Percentiles rank a stretch among this genome's conserved stretches.
Conservation (phyloP, 2,797 vertebrate genomes). For the Sebastes trivittatus region DNA sequence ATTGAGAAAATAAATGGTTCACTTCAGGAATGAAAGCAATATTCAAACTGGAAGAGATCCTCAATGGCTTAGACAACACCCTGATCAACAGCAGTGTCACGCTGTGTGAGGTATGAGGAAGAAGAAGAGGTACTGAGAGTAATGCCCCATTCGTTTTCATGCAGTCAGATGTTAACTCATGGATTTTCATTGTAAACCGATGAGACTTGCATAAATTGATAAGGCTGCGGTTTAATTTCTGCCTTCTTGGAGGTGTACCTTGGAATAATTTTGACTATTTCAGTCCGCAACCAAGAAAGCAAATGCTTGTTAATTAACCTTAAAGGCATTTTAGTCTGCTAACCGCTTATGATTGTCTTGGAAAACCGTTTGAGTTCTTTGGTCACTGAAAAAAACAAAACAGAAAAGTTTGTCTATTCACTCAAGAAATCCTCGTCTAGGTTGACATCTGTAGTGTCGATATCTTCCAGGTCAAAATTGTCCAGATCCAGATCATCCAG, state of each 20-base stretch:
- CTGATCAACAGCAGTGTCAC: constrained; percentile 26
- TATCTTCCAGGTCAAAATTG: constrained; percentile 91
- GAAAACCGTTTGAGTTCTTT: constrained; percentile 19
- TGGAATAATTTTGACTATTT: background rate
- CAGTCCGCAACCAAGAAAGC: background rate
- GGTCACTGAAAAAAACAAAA: constrained; percentile 20
- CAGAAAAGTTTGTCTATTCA: constrained; percentile 68
- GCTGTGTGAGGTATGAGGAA: background rate
- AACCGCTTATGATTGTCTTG: background rate
- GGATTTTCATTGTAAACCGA: background rate
- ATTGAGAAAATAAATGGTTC: background rate
- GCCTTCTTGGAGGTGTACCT: background rate
- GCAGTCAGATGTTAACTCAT: background rate
- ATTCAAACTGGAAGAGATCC: background rate
- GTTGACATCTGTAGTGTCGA: constrained; percentile 91
- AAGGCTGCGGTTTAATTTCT: background rate
- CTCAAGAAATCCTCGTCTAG: constrained; percentile 93
- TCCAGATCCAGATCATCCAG: constrained; percentile 93
- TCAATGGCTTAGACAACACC: constrained; percentile 1
- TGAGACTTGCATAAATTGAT: too few species aligned
- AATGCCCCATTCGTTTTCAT: background rate
- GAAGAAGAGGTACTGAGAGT: background rate
- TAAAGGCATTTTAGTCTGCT: background rate
- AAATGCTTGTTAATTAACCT: background rate
- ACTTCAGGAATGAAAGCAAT: background rate